phyloP scores from a whole-genome alignment of 2,797 vertebrate species.

The Dendrocincla tyrannina region DNA sequence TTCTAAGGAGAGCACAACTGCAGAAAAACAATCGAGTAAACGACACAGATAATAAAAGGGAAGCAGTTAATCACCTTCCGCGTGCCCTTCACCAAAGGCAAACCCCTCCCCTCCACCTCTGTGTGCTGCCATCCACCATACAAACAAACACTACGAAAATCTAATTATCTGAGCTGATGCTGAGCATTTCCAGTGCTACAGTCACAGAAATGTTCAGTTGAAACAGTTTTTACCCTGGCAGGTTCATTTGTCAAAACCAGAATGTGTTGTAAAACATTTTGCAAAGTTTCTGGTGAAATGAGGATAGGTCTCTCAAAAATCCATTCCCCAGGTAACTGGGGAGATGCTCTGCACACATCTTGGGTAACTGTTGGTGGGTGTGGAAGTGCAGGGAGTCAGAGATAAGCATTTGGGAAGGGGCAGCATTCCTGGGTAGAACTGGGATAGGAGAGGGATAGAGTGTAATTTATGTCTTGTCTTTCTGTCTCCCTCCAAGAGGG shows the following conservation, averaged over 20 bases:
- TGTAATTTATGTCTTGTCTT: background rate
- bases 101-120: background rate
- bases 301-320: background rate
- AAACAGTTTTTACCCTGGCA: background rate
- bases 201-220: background rate
- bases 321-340: background rate
- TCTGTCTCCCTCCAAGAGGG: background rate
- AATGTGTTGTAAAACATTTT: background rate
- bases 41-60: background rate
- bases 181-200: background rate
- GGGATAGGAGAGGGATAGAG: background rate
- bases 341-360: background rate
- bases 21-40: background rate
- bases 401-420: background rate
- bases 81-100: background rate
- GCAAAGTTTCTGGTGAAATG: background rate
- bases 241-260: conserved; percentile 13
- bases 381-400: background rate
- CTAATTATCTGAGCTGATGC: background rate
- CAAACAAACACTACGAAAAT: background rate
- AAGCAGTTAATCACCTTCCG: conserved; percentile 1
- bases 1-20: background rate
- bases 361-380: background rate
- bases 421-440: background rate
- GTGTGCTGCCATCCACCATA: background rate